Base-by-base conservation (phyloP, 2,888 invertebrate genomes). In the Polyommatus iphigenia region DNA sequence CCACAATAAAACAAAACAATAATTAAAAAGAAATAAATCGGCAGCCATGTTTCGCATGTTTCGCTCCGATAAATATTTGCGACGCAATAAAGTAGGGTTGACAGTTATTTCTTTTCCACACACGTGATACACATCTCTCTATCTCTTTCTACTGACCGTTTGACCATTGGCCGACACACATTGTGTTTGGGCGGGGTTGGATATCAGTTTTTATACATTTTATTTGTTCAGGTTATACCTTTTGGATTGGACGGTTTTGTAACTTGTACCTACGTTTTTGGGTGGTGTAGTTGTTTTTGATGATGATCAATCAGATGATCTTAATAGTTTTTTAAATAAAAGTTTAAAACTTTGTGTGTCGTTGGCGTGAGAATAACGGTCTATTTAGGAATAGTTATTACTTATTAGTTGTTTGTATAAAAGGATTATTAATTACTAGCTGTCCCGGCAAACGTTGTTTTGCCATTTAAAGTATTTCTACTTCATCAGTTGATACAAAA, bases 121-220 rank as follows among this genome's bases (percentile, higher is more conserved):
- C 57, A 78, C 76, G 78, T 76, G 76, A 6, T 73, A 82, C 83
- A 59, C 80, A 15, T 80, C 76, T 73, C 57, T 89, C 87, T 83
- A 87, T 81, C 81, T 90, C 84, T 79, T 71, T 32, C 78, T 76
- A 78, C 80, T 91, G 91, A 90, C 91, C 91, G 90, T 87, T 91
- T 92, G 92, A 92, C 92, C 92, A 92, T 91, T 92, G 92, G 92
- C 82, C 86, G 87, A 80, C 20, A 46, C 13, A 54, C 71, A 46
- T 41, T 59, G 76, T 76, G 59, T 29, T 67, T 76, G 76, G 76
- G 36, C 76, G 76, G 59, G 57, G 62, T 24, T 18, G 29, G 6
- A 2, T 67, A 67, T 67, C 29, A 29, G 67, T 29, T 32, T 29
- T 67, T 67, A 24, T 67, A 32, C 67, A 29, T 67, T 67, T 67